Evolutionary conservation across 2,113 vertebrate genomes (phyloP).

Genomic region (Smithornis capensis): DNA sequence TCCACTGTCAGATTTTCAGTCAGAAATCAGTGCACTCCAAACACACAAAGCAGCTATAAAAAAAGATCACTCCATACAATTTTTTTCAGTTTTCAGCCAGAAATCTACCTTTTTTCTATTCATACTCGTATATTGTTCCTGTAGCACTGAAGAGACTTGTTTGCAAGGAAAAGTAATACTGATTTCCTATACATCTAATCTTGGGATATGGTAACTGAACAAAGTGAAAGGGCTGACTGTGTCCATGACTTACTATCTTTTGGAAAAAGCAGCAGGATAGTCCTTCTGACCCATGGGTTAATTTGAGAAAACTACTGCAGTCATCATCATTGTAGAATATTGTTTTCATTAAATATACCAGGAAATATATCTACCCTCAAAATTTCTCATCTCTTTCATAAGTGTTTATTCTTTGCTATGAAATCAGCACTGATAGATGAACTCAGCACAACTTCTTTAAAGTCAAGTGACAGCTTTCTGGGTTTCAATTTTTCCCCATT

Average conservation of each 20-base stretch:
- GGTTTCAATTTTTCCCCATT: conserved; percentile 16
- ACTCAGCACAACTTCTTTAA: not conserved
- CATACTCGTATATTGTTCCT: not conserved
- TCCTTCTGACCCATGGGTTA: not conserved
- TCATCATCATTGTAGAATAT: not conserved
- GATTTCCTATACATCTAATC: not conserved
- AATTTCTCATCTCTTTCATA: not conserved
- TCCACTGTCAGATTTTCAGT: not conserved
- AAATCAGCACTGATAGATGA: not conserved
- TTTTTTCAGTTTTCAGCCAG: not conserved
- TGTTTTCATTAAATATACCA: not conserved
- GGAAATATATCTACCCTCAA: not conserved
- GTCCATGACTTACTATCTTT: not conserved
- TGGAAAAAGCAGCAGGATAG: not conserved
- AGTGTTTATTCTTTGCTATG: not conserved
- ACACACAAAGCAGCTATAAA: not conserved
- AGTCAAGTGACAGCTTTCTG: not conserved
- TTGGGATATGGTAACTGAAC: not conserved
- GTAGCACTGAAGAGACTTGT: not conserved
- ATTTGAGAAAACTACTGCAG: not conserved
- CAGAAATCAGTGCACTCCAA: not conserved
- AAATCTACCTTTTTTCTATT: not conserved
- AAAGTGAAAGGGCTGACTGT: not conserved
- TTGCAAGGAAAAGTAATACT: not conserved
- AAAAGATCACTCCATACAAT: not conserved